These are phyloP conservation scores for Scaptomyza polygonia DNA, from an alignment of 2,888 invertebrate species.

Conservation along the genomic window DNA sequence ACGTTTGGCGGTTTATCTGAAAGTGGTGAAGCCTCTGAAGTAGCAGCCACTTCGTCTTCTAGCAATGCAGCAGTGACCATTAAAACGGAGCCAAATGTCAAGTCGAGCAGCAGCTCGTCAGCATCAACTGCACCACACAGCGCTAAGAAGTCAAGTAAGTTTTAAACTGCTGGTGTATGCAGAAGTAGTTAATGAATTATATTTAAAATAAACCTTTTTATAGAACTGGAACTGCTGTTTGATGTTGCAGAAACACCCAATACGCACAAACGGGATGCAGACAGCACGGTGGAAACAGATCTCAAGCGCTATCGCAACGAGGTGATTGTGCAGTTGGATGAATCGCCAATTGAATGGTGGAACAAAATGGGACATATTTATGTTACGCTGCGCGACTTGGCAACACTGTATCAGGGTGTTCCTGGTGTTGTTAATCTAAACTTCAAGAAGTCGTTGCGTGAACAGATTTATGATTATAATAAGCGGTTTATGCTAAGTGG, in stretches of 20 bases:
- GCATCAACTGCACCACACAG: slow-evolving; percentile 6
- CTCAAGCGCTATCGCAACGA: slow-evolving; percentile 81
- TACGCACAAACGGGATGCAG: slow-evolving; percentile 51
- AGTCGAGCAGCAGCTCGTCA: slow-evolving; percentile 18
- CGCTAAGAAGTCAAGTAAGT: slow-evolving; percentile 68
- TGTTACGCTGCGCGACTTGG: slow-evolving; percentile 76
- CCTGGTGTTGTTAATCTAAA: slow-evolving; percentile 82
- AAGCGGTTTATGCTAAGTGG: slow-evolving; percentile 81
- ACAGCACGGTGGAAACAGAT: slow-evolving; percentile 79
- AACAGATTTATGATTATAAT: slow-evolving; percentile 80
- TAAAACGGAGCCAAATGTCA: slow-evolving; percentile 62
- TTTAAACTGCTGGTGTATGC: not conserved
- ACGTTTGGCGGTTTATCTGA: slow-evolving; percentile 47
- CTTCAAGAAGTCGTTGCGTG: slow-evolving; percentile 76
- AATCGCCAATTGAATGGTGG: slow-evolving; percentile 84
- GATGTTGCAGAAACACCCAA: slow-evolving; percentile 71
- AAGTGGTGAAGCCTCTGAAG: slow-evolving; percentile 46
- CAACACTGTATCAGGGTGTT: slow-evolving; percentile 80
- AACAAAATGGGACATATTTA: slow-evolving; percentile 80
- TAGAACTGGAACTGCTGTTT: slow-evolving; percentile 82
- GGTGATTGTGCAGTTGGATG: slow-evolving; percentile 81
- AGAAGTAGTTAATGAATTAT: slow-evolving; percentile 1
- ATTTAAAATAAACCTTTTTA: not conserved
- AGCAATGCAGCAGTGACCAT: slow-evolving; percentile 46
- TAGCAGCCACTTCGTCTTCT: slow-evolving; percentile 41